A percentile compares a stretch with the other conserved stretches of the same genome.
Evolutionary conservation across 2,797 vertebrate genomes (phyloP).

Genomic region (Rhinichthys osculus): DNA sequence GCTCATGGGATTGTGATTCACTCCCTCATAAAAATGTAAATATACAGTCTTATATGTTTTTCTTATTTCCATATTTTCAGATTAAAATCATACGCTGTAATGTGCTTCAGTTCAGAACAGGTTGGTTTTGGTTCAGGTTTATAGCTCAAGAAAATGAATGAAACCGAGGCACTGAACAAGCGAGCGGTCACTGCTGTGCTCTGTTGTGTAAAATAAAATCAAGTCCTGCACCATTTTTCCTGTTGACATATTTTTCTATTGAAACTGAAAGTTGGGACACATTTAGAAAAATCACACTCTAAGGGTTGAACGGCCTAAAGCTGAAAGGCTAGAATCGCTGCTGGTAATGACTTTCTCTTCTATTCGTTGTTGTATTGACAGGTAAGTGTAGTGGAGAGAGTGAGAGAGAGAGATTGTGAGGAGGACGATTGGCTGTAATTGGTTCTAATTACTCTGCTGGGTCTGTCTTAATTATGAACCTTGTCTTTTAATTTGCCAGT

Average conservation of each 20-base stretch:
- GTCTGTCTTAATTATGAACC: slow-evolving; percentile 71
- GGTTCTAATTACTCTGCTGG: slow-evolving; percentile 62
- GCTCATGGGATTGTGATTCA: not conserved
- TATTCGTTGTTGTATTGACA: slow-evolving; percentile 18
- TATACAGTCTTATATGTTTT: not conserved
- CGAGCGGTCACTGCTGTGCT: not conserved
- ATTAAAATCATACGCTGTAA: not conserved
- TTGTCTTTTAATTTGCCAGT: slow-evolving; percentile 66
- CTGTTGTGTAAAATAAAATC: slow-evolving; percentile 21
- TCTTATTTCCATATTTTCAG: not conserved
- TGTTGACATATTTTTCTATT: slow-evolving; percentile 12
- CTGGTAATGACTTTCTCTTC: slow-evolving; percentile 9
- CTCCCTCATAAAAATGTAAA: not conserved
- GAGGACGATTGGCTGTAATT: slow-evolving; percentile 62
- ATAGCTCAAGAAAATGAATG: not conserved
- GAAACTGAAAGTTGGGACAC: slow-evolving; percentile 7
- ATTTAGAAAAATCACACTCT: slow-evolving; percentile 2
- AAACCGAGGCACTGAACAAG: not conserved
- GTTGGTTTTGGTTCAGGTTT: not conserved
- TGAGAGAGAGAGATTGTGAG: slow-evolving; percentile 43
- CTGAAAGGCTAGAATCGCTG: not conserved
- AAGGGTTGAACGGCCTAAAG: not conserved
- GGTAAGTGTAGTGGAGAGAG: slow-evolving; percentile 50
- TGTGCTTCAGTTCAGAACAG: not conserved
- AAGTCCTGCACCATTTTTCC: not conserved